Evolutionary conservation across 2,888 invertebrate species (phyloP).

Genomic region (Microdon myrmicae): DNA sequence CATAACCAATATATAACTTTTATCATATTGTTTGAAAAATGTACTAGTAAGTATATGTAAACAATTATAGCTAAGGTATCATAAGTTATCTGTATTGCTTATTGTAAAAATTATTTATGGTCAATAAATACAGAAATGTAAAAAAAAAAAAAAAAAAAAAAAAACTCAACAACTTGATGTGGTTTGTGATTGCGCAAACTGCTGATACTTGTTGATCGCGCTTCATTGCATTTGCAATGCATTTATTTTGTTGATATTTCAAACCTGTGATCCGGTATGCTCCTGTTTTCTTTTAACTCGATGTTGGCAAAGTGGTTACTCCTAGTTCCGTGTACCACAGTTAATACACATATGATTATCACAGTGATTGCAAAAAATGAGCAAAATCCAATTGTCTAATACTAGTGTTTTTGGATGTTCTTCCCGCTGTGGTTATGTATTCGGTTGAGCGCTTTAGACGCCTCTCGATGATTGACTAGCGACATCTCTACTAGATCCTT

Average conservation of each 20-base stretch:
- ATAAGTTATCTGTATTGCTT: no score
- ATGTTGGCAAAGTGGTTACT: background rate
- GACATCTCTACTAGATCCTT: conserved; percentile 4
- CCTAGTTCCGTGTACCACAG: background rate
- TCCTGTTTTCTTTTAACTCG: background rate
- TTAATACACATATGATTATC: background rate
- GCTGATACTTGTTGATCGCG: no score
- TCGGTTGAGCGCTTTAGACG: conserved; percentile 7
- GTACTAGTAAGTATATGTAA: no score
- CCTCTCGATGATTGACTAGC: conserved; percentile 2
- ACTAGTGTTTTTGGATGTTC: conserved; percentile 2
- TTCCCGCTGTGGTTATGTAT: conserved; percentile 11
- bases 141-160: no score
- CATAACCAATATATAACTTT: no score
- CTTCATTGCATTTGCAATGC: background rate
- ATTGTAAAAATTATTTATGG: no score
- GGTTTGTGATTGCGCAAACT: no score
- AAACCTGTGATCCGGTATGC: background rate
- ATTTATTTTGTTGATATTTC: conserved; percentile 2
- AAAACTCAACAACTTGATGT: no score
- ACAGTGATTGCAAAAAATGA: background rate
- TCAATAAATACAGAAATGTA: no score
- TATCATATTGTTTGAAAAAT: no score
- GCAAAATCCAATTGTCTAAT: conserved; percentile 5
- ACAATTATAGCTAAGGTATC: no score